Evolutionary conservation across 2,113 vertebrate genomes (phyloP).

Genomic region (Perca fluviatilis): DNA sequence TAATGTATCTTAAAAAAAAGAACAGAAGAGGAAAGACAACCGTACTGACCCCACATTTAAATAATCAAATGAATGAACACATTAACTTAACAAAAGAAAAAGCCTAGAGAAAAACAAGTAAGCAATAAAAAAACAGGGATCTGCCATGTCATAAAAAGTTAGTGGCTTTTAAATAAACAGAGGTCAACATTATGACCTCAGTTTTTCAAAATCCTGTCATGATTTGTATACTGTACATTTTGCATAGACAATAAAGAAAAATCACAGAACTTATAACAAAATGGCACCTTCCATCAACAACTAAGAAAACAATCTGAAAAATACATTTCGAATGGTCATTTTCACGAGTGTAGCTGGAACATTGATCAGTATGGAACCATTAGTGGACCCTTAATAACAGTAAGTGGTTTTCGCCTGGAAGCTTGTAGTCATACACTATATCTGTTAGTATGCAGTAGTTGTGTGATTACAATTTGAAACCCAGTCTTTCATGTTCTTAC

Average conservation of each 20-base stretch:
- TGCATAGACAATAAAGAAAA: slow-evolving; percentile 1
- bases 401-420: slow-evolving; percentile 14
- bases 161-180: slow-evolving; percentile 36
- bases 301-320: slow-evolving; percentile 10
- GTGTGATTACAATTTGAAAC: neutral
- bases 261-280: neutral
- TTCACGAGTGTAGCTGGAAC: slow-evolving; percentile 12
- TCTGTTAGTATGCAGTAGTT: neutral
- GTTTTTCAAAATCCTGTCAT: slow-evolving; percentile 1
- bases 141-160: slow-evolving; percentile 4
- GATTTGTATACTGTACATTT: slow-evolving; percentile 16
- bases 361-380: slow-evolving; percentile 25
- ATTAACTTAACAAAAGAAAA: slow-evolving; percentile 1
- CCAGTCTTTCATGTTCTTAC: neutral
- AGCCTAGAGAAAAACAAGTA: neutral
- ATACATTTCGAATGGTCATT: slow-evolving; percentile 14
- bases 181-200: neutral
- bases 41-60: neutral
- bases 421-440: neutral
- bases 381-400: slow-evolving; percentile 35
- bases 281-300: neutral
- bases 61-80: neutral
- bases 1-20: neutral
- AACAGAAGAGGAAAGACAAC: neutral
- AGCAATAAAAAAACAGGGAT: slow-evolving; percentile 1